Conservation (phyloP, 2,797 vertebrate genomes). For the Esox lucius region DNA sequence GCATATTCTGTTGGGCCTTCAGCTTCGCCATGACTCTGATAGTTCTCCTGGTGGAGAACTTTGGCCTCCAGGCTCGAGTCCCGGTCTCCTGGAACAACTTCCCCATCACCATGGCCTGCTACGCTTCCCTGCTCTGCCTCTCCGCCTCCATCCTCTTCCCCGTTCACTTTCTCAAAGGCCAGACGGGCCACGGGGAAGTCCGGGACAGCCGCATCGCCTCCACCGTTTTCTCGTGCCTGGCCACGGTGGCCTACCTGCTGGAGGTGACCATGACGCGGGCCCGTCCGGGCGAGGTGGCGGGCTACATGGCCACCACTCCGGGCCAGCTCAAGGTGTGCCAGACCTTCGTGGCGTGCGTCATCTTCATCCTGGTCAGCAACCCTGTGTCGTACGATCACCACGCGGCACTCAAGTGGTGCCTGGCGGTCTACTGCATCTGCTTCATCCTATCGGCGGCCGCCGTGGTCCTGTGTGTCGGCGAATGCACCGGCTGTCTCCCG, state of each 20-base stretch:
- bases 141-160: constrained; percentile 85
- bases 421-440: constrained; percentile 89
- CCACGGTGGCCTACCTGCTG: constrained; percentile 75
- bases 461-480: constrained; percentile 82
- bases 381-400: constrained; percentile 53
- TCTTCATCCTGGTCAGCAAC: constrained; percentile 80
- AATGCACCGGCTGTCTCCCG: constrained; percentile 83
- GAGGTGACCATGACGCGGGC: constrained; percentile 84
- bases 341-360: constrained; percentile 85
- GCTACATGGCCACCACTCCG: constrained; percentile 88
- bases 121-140: constrained; percentile 82
- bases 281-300: constrained; percentile 82
- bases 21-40: constrained; percentile 82
- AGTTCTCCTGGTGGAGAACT: constrained; percentile 80
- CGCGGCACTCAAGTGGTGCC: constrained; percentile 80
- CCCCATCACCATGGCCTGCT: constrained; percentile 85
- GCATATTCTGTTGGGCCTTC: constrained; percentile 89
- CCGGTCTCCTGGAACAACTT: constrained; percentile 89
- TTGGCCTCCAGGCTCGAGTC: constrained; percentile 70
- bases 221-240: constrained; percentile 84
- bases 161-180: constrained; percentile 63
- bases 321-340: constrained; percentile 89
- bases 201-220: constrained; percentile 71
- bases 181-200: accelerated
- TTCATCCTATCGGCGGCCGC: constrained; percentile 85